phyloP scores from a whole-genome alignment of 1,140 invertebrate species.

The Diplogasteroides magnus region DNA sequence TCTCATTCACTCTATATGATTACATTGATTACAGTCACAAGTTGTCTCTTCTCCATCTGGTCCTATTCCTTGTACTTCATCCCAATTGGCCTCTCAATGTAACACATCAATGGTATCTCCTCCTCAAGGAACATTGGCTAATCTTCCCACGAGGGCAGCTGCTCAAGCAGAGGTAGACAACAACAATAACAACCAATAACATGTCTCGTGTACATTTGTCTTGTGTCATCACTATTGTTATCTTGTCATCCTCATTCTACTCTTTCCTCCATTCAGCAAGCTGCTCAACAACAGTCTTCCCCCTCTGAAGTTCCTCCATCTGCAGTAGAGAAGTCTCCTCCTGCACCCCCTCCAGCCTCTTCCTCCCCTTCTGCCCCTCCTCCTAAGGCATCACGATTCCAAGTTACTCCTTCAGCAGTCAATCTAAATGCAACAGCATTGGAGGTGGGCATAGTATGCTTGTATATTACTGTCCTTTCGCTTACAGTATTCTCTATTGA shows the following conservation, averaged over 20 bases:
- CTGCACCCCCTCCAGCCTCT: not conserved
- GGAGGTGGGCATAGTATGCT: not conserved
- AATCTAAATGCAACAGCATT: slow-evolving; percentile 4
- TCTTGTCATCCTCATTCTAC: no score
- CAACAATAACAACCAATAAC: not conserved
- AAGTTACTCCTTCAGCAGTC: slow-evolving; percentile 1
- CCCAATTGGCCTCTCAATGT: no score
- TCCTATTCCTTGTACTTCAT: slow-evolving; percentile 3
- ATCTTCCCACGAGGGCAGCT: not conserved
- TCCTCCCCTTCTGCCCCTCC: not conserved
- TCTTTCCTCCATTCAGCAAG: no score
- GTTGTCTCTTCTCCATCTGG: not conserved
- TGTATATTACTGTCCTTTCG: no score
- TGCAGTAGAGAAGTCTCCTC: slow-evolving; percentile 1
- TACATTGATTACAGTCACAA: no score
- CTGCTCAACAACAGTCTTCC: not conserved
- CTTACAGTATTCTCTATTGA: no score
- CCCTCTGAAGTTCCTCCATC: not conserved
- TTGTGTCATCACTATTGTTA: no score
- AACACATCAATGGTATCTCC: no score
- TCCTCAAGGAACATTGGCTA: slow-evolving; percentile 2
- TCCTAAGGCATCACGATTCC: not conserved
- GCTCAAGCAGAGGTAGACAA: not conserved
- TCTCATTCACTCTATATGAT: no score
- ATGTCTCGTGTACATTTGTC: not conserved